Conservation (phyloP, 2,113 vertebrate species). For the Prunella fulvescens region DNA sequence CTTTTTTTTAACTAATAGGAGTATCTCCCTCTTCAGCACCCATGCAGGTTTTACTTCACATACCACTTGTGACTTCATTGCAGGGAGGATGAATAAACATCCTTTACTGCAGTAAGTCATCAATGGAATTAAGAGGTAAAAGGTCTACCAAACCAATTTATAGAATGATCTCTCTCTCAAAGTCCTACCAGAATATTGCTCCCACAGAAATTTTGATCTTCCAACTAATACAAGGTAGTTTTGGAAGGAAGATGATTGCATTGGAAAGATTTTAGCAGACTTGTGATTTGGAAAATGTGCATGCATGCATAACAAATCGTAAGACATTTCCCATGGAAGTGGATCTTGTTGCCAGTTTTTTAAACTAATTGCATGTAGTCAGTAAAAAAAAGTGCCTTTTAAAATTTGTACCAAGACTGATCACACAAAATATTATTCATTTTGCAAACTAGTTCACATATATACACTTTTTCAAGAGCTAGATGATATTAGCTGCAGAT, state of each 20-base stretch:
- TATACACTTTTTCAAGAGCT: neutral
- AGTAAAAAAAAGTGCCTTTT: neutral
- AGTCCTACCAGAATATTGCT: neutral
- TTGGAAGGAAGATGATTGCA: neutral
- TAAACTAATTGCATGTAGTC: neutral
- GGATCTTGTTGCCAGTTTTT: neutral
- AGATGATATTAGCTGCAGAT: neutral
- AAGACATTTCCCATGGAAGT: neutral
- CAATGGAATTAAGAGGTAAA: neutral
- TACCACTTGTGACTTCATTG: neutral
- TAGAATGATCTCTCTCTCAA: neutral
- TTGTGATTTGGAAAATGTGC: neutral
- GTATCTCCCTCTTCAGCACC: neutral
- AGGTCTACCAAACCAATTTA: neutral
- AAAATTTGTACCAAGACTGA: neutral
- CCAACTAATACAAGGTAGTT: neutral
- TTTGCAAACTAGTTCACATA: neutral
- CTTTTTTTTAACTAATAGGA: neutral
- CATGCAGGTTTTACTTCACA: neutral
- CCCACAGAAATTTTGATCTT: neutral
- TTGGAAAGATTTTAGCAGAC: neutral
- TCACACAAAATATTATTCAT: neutral
- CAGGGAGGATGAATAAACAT: neutral
- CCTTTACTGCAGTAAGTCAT: neutral
- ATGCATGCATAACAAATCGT: neutral